These are phyloP conservation scores for Plestiodon gilberti DNA, from an alignment of 2,113 vertebrate genomes.

Conservation along the genomic window DNA sequence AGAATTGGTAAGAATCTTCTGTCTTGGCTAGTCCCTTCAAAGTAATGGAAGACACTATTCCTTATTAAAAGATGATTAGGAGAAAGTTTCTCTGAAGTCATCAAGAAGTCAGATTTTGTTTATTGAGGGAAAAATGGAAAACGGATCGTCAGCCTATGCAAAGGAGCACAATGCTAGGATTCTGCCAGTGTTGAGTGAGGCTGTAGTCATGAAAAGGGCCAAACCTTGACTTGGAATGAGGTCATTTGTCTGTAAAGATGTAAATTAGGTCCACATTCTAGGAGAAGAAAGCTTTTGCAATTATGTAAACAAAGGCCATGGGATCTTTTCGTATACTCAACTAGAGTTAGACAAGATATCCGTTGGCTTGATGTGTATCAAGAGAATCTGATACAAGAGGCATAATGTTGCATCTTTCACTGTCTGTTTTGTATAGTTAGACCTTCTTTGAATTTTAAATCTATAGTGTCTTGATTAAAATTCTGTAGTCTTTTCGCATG, in stretches of 20 bases:
- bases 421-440: neutral
- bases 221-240: conserved; percentile 24
- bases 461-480: neutral
- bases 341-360: neutral
- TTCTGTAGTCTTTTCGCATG: neutral
- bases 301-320: conserved; percentile 22
- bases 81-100: neutral
- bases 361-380: neutral
- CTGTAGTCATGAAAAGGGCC: conserved; percentile 12
- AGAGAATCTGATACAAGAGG: neutral
- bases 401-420: neutral
- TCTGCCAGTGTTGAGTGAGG: neutral
- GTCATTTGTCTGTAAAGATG: neutral
- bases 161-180: neutral
- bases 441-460: neutral
- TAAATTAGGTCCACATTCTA: conserved; percentile 31
- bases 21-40: conserved; percentile 21
- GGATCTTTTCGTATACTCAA: neutral
- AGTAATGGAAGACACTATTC: neutral
- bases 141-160: neutral
- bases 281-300: neutral
- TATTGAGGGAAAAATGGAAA: fast-evolving
- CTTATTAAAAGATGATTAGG: neutral
- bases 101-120: fast-evolving
- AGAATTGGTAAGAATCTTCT: neutral